Conservation (phyloP, 92 coral and sea anemone species). For the Siderastrea siderea region DNA sequence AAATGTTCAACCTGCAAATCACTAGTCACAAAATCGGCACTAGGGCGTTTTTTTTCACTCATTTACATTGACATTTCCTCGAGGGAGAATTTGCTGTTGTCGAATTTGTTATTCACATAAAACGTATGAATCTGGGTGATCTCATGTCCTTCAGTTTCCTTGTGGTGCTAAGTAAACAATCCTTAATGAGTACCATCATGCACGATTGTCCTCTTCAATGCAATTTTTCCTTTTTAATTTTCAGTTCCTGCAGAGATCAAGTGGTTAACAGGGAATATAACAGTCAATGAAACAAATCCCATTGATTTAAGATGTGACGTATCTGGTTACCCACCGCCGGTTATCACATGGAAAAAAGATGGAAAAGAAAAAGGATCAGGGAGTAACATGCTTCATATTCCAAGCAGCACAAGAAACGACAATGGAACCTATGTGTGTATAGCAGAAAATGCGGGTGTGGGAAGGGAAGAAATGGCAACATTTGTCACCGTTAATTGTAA, state of each 20-base stretch:
- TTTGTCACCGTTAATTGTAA: background rate
- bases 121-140: too few species aligned
- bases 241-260: background rate
- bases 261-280: background rate
- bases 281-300: conserved; percentile 5
- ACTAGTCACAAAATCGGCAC: too few species aligned
- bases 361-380: background rate
- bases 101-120: too few species aligned
- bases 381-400: background rate
- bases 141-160: too few species aligned
- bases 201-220: background rate
- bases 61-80: too few species aligned
- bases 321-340: background rate
- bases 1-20: too few species aligned
- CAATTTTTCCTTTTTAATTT: too few species aligned
- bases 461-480: background rate
- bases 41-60: too few species aligned
- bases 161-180: too few species aligned
- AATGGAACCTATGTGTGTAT: background rate
- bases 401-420: background rate
- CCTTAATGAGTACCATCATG: too few species aligned
- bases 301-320: background rate
- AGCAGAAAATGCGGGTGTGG: background rate
- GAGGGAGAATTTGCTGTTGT: too few species aligned
- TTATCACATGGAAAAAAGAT: background rate